Conservation (phyloP, 1,140 invertebrate genomes). For the Mercenaria mercenaria region DNA sequence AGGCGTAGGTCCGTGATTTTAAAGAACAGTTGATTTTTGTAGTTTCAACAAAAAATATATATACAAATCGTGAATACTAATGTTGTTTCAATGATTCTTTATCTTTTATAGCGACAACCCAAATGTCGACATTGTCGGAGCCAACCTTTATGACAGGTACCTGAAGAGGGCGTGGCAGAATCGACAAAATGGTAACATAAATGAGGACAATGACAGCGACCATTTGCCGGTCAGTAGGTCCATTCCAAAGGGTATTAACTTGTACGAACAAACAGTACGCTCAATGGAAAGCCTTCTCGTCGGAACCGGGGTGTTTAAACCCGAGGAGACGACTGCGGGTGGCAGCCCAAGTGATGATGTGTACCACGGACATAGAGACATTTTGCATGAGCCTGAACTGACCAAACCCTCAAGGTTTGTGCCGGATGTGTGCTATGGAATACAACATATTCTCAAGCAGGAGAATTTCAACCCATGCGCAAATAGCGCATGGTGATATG, state of each 20-base stretch:
- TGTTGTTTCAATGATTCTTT: too few relatives aligned
- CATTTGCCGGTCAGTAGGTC: conserved; percentile 65
- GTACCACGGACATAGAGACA: conserved; percentile 84
- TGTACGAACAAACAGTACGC: conserved; percentile 82
- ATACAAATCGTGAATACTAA: too few relatives aligned
- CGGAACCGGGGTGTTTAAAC: conserved; percentile 85
- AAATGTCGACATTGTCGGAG: conserved; percentile 91
- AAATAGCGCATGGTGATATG: not conserved
- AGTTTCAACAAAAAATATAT: too few relatives aligned
- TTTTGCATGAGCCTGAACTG: conserved; percentile 80
- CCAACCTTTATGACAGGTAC: conserved; percentile 91
- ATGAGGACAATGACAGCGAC: conserved; percentile 35
- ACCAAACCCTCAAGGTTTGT: conserved; percentile 80
- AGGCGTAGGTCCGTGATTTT: too few relatives aligned
- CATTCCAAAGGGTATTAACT: conserved; percentile 75
- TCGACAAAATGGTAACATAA: conserved; percentile 49
- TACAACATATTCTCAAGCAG: conserved; percentile 78
- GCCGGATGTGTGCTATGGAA: conserved; percentile 79
- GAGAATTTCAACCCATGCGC: conserved; percentile 72
- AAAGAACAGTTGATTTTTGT: too few relatives aligned
- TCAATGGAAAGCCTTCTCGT: conserved; percentile 83
- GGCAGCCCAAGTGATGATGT: conserved; percentile 61
- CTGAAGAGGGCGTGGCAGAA: conserved; percentile 80
- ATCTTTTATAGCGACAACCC: conserved; percentile 89
- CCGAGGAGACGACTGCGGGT: conserved; percentile 54